phyloP scores from a whole-genome alignment of 2,888 invertebrate genomes.

The Conistra vaccinii region DNA sequence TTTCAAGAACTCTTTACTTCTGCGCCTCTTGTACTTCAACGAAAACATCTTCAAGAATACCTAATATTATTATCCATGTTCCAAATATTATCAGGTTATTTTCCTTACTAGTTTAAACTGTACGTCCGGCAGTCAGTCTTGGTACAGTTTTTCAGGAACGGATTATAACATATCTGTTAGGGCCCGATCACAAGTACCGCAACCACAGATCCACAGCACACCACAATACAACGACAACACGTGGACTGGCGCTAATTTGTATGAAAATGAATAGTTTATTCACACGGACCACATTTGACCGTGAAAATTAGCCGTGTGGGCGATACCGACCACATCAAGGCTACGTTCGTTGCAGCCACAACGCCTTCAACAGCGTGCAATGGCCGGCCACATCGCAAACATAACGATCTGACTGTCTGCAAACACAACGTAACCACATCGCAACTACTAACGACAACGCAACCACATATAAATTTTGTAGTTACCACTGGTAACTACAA shows the following conservation, averaged over 20 bases:
- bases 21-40: not conserved
- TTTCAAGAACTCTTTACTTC: not conserved
- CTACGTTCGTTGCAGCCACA: too few species aligned
- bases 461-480: not conserved
- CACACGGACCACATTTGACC: not conserved
- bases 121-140: not conserved
- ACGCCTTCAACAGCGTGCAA: not conserved
- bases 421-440: too few species aligned
- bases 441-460: not conserved
- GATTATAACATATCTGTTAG: not conserved
- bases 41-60: not conserved
- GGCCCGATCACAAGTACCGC: not conserved
- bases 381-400: too few species aligned
- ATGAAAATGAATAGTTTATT: too few species aligned
- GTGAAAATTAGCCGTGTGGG: not conserved
- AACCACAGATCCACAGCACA: too few species aligned
- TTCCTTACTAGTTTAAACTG: not conserved
- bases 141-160: not conserved
- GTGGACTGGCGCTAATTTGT: too few species aligned
- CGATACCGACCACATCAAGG: not conserved
- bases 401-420: too few species aligned
- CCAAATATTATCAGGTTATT: not conserved
- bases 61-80: not conserved
- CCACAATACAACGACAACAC: too few species aligned
- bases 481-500: not conserved